Base-by-base conservation (phyloP, 1,140 invertebrate species). In the Eumaeus atala region DNA sequence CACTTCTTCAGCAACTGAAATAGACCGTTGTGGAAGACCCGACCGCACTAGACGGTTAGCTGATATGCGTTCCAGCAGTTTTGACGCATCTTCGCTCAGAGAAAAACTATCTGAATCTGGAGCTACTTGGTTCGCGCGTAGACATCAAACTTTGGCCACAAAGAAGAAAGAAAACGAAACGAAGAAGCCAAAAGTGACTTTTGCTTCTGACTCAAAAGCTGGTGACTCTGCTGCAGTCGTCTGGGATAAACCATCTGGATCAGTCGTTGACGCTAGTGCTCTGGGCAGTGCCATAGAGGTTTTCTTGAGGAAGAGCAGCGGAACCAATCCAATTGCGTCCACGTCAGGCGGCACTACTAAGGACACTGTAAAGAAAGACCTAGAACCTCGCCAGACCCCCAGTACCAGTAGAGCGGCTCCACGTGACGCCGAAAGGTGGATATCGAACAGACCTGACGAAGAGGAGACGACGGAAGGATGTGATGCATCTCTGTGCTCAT, bases 281-380 rank as follows among this genome's bases (percentile, higher is more conserved):
- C 80, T 95, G 8, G 94, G 94, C 12, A 94, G 90, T 68, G 94
- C 93, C 6, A 95, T 95, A 55, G 93, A 95, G 83, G 93, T 92
- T 18, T 95, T 94, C 64, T 84, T 95, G 59, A 89, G 85, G 38
- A 89, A 89, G 75, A 88, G 76, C 60, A 89, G 87, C 28, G 84
- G 77, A 12, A 88, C 70, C 17, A 87, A 59, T 21, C 73, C 82
- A 56, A 73, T 58, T 16, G 77, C 74, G 51, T 75, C 72, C 4
- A 87, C 88, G 4, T 85, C 89, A 51, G 87, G 87, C 65, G 62
- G 80, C 42, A 66, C 77, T 33, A 62, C 76, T 1, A 86, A 85
- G 63, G 77, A 74, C 51, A 55, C 58, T 9, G 58, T 37, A 14
- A 50, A 48, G 21, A 72, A 67, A 52, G 28, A 55, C n/a, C 63